Conservation (phyloP, 1,140 invertebrate species). For the Halesus radiatus region DNA sequence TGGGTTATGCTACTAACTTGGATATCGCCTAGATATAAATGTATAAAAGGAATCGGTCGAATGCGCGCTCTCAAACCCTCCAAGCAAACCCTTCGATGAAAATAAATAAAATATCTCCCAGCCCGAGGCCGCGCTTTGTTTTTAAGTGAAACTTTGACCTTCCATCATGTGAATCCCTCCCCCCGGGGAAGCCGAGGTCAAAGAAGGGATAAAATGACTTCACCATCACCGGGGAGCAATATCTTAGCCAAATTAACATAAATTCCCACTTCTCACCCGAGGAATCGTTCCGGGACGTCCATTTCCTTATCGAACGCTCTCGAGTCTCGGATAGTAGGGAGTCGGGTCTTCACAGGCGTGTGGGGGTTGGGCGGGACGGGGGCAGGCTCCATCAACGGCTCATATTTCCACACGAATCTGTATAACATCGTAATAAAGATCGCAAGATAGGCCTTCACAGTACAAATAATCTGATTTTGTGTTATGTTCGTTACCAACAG, state of each 20-base stretch:
- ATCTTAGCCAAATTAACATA: conserved; percentile 44
- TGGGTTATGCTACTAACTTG: too few relatives aligned
- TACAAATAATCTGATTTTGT: too few relatives aligned
- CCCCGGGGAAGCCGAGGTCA: not conserved
- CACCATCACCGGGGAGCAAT: not conserved
- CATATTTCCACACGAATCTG: conserved; percentile 65
- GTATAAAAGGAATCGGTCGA: too few relatives aligned
- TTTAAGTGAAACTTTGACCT: not conserved
- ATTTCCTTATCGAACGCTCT: conserved; percentile 66
- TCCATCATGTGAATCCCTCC: not conserved
- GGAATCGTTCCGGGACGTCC: conserved; percentile 65
- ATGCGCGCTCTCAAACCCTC: not conserved
- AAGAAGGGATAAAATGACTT: conserved; percentile 3
- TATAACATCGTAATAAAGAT: conserved; percentile 46
- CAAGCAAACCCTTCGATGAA: not conserved
- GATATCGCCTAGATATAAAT: too few relatives aligned
- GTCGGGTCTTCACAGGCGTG: too few relatives aligned
- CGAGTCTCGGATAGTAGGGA: conserved; percentile 61
- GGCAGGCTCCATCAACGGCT: conserved; percentile 54
- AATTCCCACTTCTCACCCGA: conserved; percentile 60
- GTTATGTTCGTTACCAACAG: too few relatives aligned
- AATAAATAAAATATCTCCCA: not conserved
- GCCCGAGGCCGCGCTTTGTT: not conserved
- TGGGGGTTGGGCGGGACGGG: too few relatives aligned
- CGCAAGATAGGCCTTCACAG: too few relatives aligned